These are phyloP conservation scores for Piezodorus guildinii DNA, from an alignment of 1,140 invertebrate genomes.

Conservation along the genomic window DNA sequence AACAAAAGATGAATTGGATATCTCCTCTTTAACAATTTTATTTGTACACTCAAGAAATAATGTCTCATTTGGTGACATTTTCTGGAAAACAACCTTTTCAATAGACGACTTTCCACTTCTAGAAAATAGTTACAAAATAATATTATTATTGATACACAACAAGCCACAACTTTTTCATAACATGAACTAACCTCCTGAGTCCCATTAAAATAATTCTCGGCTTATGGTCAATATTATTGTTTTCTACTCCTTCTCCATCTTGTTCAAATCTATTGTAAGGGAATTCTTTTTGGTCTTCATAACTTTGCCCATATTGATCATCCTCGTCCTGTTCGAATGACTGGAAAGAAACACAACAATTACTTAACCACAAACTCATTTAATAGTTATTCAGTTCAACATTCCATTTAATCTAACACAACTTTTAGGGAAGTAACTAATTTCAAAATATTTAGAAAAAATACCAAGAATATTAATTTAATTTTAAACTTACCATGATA, in stretches of 20 bases:
- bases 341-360: constrained; percentile 22
- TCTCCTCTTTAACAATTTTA: constrained; percentile 96
- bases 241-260: constrained; percentile 48
- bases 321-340: constrained; percentile 28
- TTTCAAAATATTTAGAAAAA: neutral
- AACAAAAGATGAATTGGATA: constrained; percentile 94
- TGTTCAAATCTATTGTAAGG: constrained; percentile 78
- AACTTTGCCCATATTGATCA: constrained; percentile 43
- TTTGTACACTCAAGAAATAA: constrained; percentile 98
- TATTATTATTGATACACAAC: too few species aligned
- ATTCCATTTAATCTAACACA: neutral
- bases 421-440: neutral
- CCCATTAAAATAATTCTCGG: constrained; percentile 94
- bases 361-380: neutral
- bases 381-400: neutral
- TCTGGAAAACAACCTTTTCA: constrained; percentile 99
- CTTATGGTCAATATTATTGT: constrained; percentile 56
- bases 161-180: too few species aligned
- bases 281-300: constrained; percentile 75
- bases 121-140: constrained; percentile 29
- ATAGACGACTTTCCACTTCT: constrained; percentile 99
- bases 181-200: constrained; percentile 58
- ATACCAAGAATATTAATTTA: neutral
- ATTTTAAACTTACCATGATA: too few species aligned
- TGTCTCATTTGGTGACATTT: constrained; percentile 99